These are phyloP conservation scores for Spodoptera picta DNA, from an alignment of 2,888 invertebrate species.

Conservation along the genomic window DNA sequence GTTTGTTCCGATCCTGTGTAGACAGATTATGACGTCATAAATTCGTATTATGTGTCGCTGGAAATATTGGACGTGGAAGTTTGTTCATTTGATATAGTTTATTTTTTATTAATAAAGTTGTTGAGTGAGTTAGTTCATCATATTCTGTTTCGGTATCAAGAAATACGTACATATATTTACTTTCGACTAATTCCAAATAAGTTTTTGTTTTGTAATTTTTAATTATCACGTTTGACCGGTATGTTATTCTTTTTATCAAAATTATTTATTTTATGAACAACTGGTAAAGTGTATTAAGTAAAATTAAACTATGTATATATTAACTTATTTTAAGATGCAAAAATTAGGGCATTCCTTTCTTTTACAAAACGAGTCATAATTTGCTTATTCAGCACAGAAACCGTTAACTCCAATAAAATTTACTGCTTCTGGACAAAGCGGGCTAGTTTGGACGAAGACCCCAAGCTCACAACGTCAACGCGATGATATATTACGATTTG, in stretches of 20 bases:
- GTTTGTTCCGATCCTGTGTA: slow-evolving; percentile 49
- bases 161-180: too few relatives aligned
- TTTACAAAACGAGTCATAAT: slow-evolving; percentile 44
- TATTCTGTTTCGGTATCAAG: too few relatives aligned
- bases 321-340: slow-evolving; percentile 2
- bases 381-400: slow-evolving; percentile 58
- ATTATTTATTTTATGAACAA: too few relatives aligned
- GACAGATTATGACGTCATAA: slow-evolving; percentile 53
- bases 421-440: slow-evolving; percentile 79
- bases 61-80: slow-evolving; percentile 25
- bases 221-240: too few relatives aligned
- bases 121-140: too few relatives aligned
- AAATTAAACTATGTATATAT: too few relatives aligned
- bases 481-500: slow-evolving; percentile 88
- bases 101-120: too few relatives aligned
- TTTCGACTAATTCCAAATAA: neutral
- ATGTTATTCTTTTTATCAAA: too few relatives aligned
- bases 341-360: neutral
- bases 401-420: slow-evolving; percentile 84
- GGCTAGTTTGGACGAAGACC: slow-evolving; percentile 75
- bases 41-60: slow-evolving; percentile 39
- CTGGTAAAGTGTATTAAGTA: too few relatives aligned
- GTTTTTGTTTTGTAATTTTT: neutral
- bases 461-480: slow-evolving; percentile 83
- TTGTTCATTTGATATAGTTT: slow-evolving; percentile 18